These are phyloP conservation scores for Crocallis elinguaria DNA, from an alignment of 2,888 invertebrate species.

Conservation along the genomic window DNA sequence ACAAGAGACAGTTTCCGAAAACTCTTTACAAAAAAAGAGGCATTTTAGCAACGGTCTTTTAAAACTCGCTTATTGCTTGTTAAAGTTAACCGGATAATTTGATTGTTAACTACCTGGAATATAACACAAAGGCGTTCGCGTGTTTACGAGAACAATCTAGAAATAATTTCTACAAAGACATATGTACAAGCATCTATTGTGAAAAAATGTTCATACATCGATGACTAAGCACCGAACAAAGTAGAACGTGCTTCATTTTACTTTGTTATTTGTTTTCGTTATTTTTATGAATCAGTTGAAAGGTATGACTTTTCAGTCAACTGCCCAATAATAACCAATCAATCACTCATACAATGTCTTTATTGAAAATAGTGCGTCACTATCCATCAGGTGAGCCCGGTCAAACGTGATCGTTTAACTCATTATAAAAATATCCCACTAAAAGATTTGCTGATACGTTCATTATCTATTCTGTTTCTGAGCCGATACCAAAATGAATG, in stretches of 20 bases:
- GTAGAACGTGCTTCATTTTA: neutral
- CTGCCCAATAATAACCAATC: too few relatives aligned
- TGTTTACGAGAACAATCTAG: slow-evolving; percentile 9
- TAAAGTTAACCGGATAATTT: slow-evolving; percentile 7
- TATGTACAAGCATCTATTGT: neutral
- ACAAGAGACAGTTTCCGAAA: slow-evolving; percentile 11
- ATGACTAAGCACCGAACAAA: neutral
- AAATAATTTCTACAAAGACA: slow-evolving; percentile 6
- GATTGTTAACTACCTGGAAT: slow-evolving; percentile 27
- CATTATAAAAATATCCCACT: too few relatives aligned
- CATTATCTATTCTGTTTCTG: too few relatives aligned
- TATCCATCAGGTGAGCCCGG: too few relatives aligned
- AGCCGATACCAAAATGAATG: too few relatives aligned
- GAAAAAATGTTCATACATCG: neutral
- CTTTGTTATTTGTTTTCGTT: neutral
- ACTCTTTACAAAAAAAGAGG: slow-evolving; percentile 9
- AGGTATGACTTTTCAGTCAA: neutral
- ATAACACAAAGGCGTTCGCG: slow-evolving; percentile 4
- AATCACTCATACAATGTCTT: too few relatives aligned
- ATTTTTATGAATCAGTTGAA: neutral
- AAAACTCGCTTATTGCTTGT: slow-evolving; percentile 3
- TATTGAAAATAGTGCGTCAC: too few relatives aligned
- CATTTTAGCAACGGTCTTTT: slow-evolving; percentile 6
- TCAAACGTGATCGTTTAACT: too few relatives aligned
- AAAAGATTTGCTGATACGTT: too few relatives aligned